Conservation (phyloP, 2,797 vertebrate genomes). For the Syngnathus rostellatus region DNA sequence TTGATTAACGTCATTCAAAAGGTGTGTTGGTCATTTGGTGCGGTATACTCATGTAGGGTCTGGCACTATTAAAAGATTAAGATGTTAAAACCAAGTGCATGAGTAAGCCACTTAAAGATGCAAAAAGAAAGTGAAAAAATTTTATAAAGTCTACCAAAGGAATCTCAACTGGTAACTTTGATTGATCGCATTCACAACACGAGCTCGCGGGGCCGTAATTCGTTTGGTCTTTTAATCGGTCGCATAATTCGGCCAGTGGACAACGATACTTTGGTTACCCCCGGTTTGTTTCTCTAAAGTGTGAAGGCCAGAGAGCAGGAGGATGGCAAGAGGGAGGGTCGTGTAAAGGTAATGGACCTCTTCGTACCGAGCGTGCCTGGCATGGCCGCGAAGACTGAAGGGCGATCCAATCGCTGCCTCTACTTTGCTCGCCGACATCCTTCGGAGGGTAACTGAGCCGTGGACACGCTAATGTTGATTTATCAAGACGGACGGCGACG, state of each 20-base stretch:
- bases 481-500: slow-evolving; percentile 26
- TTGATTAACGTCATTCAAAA: no score
- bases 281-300: slow-evolving; percentile 21
- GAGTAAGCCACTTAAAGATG: neutral
- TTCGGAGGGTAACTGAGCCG: slow-evolving; percentile 41
- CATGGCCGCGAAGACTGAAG: slow-evolving; percentile 64
- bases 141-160: neutral
- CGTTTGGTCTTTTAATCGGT: neutral
- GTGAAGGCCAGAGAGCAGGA: slow-evolving; percentile 8
- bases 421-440: slow-evolving; percentile 55
- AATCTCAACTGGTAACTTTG: slow-evolving; percentile 22
- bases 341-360: slow-evolving; percentile 61
- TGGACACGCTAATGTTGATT: slow-evolving; percentile 51
- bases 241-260: slow-evolving; percentile 1
- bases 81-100: neutral
- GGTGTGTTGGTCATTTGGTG: no score
- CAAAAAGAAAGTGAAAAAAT: neutral
- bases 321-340: neutral
- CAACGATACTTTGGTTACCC: slow-evolving; percentile 18
- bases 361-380: slow-evolving; percentile 56
- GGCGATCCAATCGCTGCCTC: slow-evolving; percentile 56
- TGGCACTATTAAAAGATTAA: neutral
- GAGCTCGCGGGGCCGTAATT: neutral
- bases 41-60: no score
- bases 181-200: slow-evolving; percentile 26